Conservation (phyloP, 2,888 invertebrate genomes). For the Watsonalla binaria region DNA sequence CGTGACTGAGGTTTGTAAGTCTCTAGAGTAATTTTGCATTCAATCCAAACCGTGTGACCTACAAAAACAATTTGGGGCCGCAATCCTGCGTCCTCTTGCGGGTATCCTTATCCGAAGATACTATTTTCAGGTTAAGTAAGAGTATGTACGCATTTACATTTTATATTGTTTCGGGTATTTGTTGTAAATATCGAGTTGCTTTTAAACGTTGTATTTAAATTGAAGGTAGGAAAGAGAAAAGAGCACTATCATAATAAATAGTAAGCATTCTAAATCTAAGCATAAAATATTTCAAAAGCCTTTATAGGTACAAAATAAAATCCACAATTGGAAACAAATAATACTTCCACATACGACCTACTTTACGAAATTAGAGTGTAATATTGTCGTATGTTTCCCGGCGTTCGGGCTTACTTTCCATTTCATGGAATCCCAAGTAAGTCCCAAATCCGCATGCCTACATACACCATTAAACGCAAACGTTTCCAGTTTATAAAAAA, state of each 20-base stretch:
- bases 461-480: slow-evolving; percentile 41
- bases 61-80: slow-evolving; percentile 42
- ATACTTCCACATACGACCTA: not conserved
- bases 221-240: too few species aligned
- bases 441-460: slow-evolving; percentile 25
- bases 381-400: not conserved
- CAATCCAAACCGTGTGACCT: slow-evolving; percentile 15
- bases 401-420: slow-evolving; percentile 21
- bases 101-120: slow-evolving; percentile 49
- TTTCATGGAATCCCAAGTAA: slow-evolving; percentile 24
- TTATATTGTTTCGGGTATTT: not conserved
- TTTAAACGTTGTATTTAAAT: too few species aligned
- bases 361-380: not conserved
- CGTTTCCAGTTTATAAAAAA: slow-evolving; percentile 50
- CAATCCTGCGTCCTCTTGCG: slow-evolving; percentile 43
- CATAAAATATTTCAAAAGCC: not conserved
- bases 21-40: not conserved
- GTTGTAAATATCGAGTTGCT: too few species aligned
- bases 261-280: not conserved
- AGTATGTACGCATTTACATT: slow-evolving; percentile 14
- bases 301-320: not conserved
- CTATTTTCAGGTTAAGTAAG: slow-evolving; percentile 41
- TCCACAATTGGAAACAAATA: not conserved
- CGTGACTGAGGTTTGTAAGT: not conserved
- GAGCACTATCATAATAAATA: not conserved